Percentiles rank a stretch among this genome's conserved stretches.
These are phyloP conservation scores for Eupithecia dodoneata DNA, from an alignment of 2,888 invertebrate species.

Conservation along the genomic window DNA sequence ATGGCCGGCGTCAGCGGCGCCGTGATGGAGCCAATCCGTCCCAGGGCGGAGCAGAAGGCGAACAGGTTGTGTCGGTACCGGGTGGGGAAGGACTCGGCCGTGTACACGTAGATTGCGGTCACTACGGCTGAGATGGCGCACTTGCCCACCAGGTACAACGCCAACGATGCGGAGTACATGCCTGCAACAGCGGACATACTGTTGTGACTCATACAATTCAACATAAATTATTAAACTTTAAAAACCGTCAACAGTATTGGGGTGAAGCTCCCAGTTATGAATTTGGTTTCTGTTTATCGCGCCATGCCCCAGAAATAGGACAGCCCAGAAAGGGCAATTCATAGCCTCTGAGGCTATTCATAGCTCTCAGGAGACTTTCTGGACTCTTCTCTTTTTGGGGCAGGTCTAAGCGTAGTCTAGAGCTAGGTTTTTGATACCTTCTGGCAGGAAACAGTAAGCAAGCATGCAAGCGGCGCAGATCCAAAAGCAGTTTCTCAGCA, in stretches of 20 bases:
- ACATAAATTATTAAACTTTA: too few species aligned
- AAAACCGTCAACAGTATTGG: too few species aligned
- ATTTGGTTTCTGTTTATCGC: too few species aligned
- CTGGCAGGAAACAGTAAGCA: conserved; percentile 66
- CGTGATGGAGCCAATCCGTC: conserved; percentile 86
- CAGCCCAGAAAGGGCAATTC: too few species aligned
- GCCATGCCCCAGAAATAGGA: too few species aligned
- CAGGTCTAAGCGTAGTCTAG: not conserved
- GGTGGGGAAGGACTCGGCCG: conserved; percentile 87
- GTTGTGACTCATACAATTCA: not conserved
- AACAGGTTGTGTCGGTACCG: conserved; percentile 85
- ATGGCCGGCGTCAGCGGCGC: conserved; percentile 87
- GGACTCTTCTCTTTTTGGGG: not conserved
- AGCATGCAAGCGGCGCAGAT: conserved; percentile 71
- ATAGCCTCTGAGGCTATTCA: too few species aligned
- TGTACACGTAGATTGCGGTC: conserved; percentile 85
- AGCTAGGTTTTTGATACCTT: conserved; percentile 53
- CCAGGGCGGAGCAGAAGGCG: conserved; percentile 87
- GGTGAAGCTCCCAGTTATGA: too few species aligned
- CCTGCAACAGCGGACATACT: conserved; percentile 39
- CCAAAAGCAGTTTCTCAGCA: conserved; percentile 80
- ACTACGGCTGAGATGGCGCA: conserved; percentile 84
- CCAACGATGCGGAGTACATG: conserved; percentile 58
- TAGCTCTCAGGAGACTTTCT: not conserved
- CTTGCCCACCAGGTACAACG: conserved; percentile 84